A percentile compares a stretch with the other conserved stretches of the same genome.
Evolutionary conservation across 2,113 vertebrate species (phyloP).

Genomic region (Phainopepla nitens): DNA sequence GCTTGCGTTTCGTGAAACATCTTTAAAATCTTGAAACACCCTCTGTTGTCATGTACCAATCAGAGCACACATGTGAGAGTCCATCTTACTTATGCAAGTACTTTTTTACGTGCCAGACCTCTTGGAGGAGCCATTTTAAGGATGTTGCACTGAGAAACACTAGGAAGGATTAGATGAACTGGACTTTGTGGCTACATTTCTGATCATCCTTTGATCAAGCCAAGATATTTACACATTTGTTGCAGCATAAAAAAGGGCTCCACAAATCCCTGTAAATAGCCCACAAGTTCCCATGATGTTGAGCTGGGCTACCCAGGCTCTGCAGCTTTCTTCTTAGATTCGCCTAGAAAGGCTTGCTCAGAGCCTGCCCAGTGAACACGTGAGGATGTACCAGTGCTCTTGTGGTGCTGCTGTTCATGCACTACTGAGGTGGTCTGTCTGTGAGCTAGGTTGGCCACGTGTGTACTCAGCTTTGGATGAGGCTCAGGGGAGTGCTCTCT

Average conservation of each 20-base stretch:
- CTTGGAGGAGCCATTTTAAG: not conserved
- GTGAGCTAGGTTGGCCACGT: not conserved
- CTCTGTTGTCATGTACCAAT: accelerated
- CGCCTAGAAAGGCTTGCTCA: not conserved
- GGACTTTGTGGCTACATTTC: not conserved
- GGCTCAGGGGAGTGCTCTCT: not conserved
- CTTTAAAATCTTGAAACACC: accelerated
- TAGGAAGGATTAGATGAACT: not conserved
- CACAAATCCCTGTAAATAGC: not conserved
- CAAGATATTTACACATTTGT: not conserved
- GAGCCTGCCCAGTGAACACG: not conserved
- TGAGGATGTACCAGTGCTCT: not conserved
- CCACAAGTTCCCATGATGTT: not conserved
- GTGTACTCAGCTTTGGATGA: accelerated
- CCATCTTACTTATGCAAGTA: not conserved
- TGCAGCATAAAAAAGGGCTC: not conserved
- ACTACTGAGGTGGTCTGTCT: not conserved
- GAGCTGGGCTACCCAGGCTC: not conserved
- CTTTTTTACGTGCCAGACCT: not conserved
- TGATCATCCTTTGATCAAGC: not conserved
- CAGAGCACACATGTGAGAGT: not conserved
- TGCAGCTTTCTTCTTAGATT: not conserved
- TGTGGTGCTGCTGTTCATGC: not conserved
- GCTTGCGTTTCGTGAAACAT: not conserved
- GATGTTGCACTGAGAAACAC: not conserved